A percentile compares a stretch with the other conserved stretches of the same genome.
phyloP scores from a whole-genome alignment of 2,888 invertebrate genomes.

The Arge pagana region DNA sequence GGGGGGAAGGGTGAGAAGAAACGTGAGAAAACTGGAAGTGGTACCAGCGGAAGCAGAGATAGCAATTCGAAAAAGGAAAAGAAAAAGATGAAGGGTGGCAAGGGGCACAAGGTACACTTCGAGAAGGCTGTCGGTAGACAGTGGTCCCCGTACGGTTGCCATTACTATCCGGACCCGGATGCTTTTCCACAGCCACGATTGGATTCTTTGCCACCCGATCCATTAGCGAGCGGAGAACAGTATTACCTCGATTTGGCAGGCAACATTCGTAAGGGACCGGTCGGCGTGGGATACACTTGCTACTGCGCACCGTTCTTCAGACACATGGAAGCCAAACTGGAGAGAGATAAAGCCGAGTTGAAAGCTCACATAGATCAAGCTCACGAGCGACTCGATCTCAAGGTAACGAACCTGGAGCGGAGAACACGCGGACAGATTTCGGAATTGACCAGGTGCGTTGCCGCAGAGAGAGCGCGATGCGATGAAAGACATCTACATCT shows the following conservation, averaged over 20 bases:
- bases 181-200: conserved; percentile 84
- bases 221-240: conserved; percentile 85
- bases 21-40: conserved; percentile 60
- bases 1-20: conserved; percentile 46
- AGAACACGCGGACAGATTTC: conserved; percentile 75
- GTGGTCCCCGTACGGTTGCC: conserved; percentile 92
- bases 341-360: conserved; percentile 78
- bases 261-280: conserved; percentile 92
- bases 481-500: conserved; percentile 69
- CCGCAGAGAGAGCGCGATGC: conserved; percentile 67
- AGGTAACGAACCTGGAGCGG: conserved; percentile 79
- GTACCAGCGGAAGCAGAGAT: conserved; percentile 62
- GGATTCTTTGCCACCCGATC: conserved; percentile 85
- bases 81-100: conserved; percentile 49
- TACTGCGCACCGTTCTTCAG: conserved; percentile 92
- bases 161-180: conserved; percentile 85
- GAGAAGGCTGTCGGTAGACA: conserved; percentile 57
- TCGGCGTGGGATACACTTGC: conserved; percentile 91
- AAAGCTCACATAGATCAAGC: conserved; percentile 79
- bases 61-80: conserved; percentile 51
- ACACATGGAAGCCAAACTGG: conserved; percentile 83
- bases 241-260: conserved; percentile 94
- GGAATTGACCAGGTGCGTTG: conserved; percentile 69
- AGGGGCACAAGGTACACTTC: conserved; percentile 64
- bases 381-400: conserved; percentile 77